Conservation (phyloP, 2,113 vertebrate genomes). For the Cryptotis parvus region DNA sequence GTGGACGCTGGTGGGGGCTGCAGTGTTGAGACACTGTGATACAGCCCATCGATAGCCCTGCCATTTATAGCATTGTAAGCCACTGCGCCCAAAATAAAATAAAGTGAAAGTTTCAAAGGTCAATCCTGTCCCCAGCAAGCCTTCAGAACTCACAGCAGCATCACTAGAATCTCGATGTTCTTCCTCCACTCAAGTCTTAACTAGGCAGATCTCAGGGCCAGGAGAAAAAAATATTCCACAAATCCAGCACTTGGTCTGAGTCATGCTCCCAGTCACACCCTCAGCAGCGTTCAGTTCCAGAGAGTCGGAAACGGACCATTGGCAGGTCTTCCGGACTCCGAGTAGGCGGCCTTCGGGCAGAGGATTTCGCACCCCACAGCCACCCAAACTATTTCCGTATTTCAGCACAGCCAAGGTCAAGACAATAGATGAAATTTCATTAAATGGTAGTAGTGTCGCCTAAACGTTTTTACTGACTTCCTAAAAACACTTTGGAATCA, state of each 20-base stretch:
- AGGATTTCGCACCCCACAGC: background rate
- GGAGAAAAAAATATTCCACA: constrained; percentile 59
- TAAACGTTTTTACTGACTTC: constrained; percentile 76
- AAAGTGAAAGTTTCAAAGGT: background rate
- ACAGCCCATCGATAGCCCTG: no score
- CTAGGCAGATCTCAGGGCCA: constrained; percentile 47
- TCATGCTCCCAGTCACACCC: constrained; percentile 52
- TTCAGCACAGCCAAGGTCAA: constrained; percentile 61
- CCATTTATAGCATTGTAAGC: no score
- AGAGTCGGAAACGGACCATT: constrained; percentile 64
- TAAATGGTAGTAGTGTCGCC: constrained; percentile 61
- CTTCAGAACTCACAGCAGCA: constrained; percentile 46
- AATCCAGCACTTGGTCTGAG: constrained; percentile 53
- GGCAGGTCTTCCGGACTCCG: constrained; percentile 55
- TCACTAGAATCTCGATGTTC: constrained; percentile 55
- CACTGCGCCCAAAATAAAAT: no score
- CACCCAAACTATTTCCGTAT: constrained; percentile 35
- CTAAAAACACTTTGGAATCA: constrained; percentile 72
- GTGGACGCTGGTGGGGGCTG: background rate
- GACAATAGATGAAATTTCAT: constrained; percentile 77
- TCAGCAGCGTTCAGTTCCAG: constrained; percentile 22
- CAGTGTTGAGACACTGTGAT: no score
- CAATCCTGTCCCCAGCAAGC: constrained; percentile 1
- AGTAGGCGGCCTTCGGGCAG: constrained; percentile 37
- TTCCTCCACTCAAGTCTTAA: constrained; percentile 44